Evolutionary conservation across 2,113 vertebrate species (phyloP).

Genomic region (Urocitellus parryii): DNA sequence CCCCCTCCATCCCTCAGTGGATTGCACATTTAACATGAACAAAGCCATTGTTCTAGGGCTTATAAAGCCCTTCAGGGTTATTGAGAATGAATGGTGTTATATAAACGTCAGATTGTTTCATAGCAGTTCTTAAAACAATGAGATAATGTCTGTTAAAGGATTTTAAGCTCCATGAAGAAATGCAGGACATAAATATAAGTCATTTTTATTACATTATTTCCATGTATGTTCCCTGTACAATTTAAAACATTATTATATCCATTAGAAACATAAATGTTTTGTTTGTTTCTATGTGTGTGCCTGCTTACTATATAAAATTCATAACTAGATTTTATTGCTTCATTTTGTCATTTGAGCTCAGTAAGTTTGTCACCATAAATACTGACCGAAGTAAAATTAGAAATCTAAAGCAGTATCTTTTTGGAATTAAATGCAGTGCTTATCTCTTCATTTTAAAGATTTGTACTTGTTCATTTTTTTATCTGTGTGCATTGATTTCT

Average conservation of each 20-base stretch:
- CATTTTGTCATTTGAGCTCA: conserved; percentile 40
- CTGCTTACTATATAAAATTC: conserved; percentile 14
- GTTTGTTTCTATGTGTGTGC: neutral
- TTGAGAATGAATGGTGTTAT: conserved; percentile 66
- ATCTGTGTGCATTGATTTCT: neutral
- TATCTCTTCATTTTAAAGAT: conserved; percentile 58
- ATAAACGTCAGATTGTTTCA: conserved; percentile 75
- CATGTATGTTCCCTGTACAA: conserved; percentile 61
- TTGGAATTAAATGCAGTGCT: conserved; percentile 9
- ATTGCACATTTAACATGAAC: neutral
- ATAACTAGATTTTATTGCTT: conserved; percentile 45
- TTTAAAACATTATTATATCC: conserved; percentile 37
- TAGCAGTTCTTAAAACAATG: conserved; percentile 80
- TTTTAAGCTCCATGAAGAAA: conserved; percentile 67
- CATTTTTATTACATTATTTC: conserved; percentile 64
- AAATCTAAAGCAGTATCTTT: conserved; percentile 39
- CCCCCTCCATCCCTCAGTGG: neutral
- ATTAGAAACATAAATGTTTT: conserved; percentile 37
- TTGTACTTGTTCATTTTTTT: neutral
- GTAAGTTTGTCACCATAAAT: conserved; percentile 60
- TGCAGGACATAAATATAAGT: conserved; percentile 64
- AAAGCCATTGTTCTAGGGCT: conserved; percentile 46
- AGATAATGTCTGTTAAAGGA: conserved; percentile 79
- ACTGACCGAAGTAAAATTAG: conserved; percentile 23
- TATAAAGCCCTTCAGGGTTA: conserved; percentile 63